Evolutionary conservation across 2,888 invertebrate genomes (phyloP), one percentile per base, ranked within the genome.

Genomic region (Leptinotarsa tumamoca): DNA sequence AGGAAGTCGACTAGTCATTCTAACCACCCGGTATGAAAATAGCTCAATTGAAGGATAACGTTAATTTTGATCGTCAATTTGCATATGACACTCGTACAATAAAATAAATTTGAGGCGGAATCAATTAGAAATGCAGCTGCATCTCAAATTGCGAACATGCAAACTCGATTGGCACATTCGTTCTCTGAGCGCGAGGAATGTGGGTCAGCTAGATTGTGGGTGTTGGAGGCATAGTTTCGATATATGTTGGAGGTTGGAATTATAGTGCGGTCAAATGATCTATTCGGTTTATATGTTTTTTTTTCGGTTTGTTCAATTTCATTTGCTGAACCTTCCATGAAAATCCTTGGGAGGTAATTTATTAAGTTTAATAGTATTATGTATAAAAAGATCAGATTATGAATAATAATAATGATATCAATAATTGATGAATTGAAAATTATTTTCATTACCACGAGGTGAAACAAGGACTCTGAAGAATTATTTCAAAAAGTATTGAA

Each of bases 171-270:
- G 74, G 67, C 71, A 71, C 71, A 74, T 71, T 74, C 71, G 71
- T 67, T 71, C 67, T 67, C 61, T 50, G 51, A 23, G 43, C 54
- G 15, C 10, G 17, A 61, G 52, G 50, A 66, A 75, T 68, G 71
- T 71, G 75, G 75, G 75, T 71, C 71, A 71, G 23, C 51, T 49
- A n/a, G 58, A 23, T 75, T 75, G 75, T 75, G 75, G 75, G 75
- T 75, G 75, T 71, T 68, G 63, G 21, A 68, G 51, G 61, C 63
- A 54, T 54, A 52, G 68, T 68, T 68, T 68, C 18, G 27, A 63
- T 63, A 63, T 63, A 63, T 33, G 27, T 33, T 63, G 63, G 63
- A 63, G 17, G 43, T 27, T 68, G 51, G 18, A 27, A 23, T n/a
- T n/a, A 68, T 52, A 68, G 51, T 27, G 51, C 23, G 27, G 54